Evolutionary conservation across 1,140 invertebrate genomes (phyloP).

Genomic region (Penaeus indicus): DNA sequence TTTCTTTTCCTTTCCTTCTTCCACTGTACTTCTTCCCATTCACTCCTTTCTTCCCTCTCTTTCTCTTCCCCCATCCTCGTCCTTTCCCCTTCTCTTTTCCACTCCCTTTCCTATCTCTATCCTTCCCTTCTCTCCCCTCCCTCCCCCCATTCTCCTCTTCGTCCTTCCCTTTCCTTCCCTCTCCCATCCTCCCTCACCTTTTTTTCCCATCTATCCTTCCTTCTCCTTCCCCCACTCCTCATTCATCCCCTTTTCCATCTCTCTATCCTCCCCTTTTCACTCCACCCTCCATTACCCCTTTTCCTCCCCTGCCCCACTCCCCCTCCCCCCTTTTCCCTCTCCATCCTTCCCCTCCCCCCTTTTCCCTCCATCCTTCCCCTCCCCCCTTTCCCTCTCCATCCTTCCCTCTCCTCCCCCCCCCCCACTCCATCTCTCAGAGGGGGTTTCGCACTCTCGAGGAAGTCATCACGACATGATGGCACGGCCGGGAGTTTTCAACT

Average conservation of each 20-base stretch:
- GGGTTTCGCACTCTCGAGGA: slow-evolving; percentile 35
- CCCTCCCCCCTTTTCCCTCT: neutral
- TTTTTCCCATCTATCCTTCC: neutral
- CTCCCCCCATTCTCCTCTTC: neutral
- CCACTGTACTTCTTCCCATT: neutral
- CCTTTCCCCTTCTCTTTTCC: neutral
- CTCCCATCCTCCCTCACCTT: neutral
- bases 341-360: neutral
- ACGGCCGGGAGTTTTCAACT: slow-evolving; percentile 61
- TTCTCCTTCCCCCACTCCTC: slow-evolving; percentile 16
- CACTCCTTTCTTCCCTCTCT: neutral
- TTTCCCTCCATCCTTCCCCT: neutral
- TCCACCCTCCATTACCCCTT: neutral
- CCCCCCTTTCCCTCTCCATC: neutral
- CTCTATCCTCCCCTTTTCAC: neutral
- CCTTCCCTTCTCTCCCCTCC: neutral
- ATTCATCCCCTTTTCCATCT: slow-evolving; percentile 23
- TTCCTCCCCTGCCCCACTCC: neutral
- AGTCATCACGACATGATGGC: slow-evolving; percentile 62
- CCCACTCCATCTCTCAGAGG: slow-evolving; percentile 31
- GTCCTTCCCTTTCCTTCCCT: neutral
- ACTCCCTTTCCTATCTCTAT: neutral
- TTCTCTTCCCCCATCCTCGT: neutral
- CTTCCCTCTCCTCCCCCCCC: neutral
- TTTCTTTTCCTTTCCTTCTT: neutral